Base-by-base conservation (phyloP, 2,797 vertebrate genomes). In the Syngnathus acus region DNA sequence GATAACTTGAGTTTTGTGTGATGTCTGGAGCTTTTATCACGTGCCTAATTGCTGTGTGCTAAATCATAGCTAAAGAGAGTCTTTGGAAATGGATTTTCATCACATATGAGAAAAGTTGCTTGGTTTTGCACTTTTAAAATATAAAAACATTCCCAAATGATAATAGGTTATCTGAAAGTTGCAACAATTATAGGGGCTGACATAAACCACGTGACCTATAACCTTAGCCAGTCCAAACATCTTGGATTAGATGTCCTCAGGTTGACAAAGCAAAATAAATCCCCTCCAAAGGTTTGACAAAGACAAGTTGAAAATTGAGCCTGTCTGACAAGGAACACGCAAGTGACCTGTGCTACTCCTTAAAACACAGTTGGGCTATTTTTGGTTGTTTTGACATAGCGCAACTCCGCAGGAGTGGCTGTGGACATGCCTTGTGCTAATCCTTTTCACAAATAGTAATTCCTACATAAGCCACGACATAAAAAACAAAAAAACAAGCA, bases 1-100 rank as follows among this genome's bases (percentile, higher is more conserved):
- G 58, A 72, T 68, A 65, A 67, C 38, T 54, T 67, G 21, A 8
- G 43, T 23, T 70, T 59, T 62, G 6, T 59, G 39, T 62, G 55
- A 39, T 21, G 51, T 65, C n/a, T 51, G 58, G 23, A 68, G 68
- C 55, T 70, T 69, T 67, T 32, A 43, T 45, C 61, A 57, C 11
- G 48, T 43, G n/a, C 63, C 63, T 69, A 66, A 70, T 1, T 50
- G 39, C 0, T 5, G 17, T 60, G 59, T 5, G 42, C 50, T 43
- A 62, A 53, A 58, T 66, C 68, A 73, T 65, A 64, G 14, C 42
- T 9, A 45, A 45, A 62, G 11, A 45, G n/a, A 58, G 38, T 11
- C 37, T 19, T 11, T 1, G 4, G 23, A n/a, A 38, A 3, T 38
- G 37, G 16, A 19, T 39, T 39, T 59, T 59, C 38, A 19, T 38